phyloP scores from a whole-genome alignment of 2,113 vertebrate species.

The Blennius ocellaris region DNA sequence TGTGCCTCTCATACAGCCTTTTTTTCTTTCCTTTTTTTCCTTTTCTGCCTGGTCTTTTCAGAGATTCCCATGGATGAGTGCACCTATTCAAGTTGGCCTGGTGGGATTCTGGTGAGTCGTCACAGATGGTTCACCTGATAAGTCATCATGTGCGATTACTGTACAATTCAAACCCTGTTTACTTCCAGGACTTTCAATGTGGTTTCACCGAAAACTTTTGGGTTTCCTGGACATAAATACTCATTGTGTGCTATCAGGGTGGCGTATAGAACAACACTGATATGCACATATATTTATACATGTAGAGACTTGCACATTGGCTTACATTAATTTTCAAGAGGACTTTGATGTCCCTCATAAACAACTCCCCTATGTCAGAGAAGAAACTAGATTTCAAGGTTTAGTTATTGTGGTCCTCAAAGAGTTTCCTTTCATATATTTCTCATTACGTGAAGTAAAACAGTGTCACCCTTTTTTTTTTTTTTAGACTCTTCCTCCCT shows the following conservation, averaged over 20 bases:
- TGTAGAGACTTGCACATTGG: too few species aligned
- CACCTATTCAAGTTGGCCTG: slow-evolving; percentile 96
- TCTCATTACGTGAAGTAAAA: neutral
- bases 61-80: slow-evolving; percentile 98
- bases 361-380: too few species aligned
- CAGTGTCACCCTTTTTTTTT: neutral
- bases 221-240: too few species aligned
- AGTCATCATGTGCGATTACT: slow-evolving; percentile 22
- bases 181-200: neutral
- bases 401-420: too few species aligned
- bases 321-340: too few species aligned
- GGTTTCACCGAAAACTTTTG: neutral
- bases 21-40: neutral
- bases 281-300: too few species aligned
- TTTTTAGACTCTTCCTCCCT: neutral
- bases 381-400: too few species aligned
- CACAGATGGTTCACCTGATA: slow-evolving; percentile 58
- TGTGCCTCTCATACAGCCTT: slow-evolving; percentile 57
- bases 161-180: slow-evolving; percentile 8
- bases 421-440: neutral
- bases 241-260: too few species aligned
- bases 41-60: slow-evolving; percentile 77
- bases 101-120: slow-evolving; percentile 96
- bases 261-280: too few species aligned
- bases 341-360: too few species aligned